Base-by-base conservation (phyloP, 2,797 vertebrate genomes). In the Nothura maculosa region DNA sequence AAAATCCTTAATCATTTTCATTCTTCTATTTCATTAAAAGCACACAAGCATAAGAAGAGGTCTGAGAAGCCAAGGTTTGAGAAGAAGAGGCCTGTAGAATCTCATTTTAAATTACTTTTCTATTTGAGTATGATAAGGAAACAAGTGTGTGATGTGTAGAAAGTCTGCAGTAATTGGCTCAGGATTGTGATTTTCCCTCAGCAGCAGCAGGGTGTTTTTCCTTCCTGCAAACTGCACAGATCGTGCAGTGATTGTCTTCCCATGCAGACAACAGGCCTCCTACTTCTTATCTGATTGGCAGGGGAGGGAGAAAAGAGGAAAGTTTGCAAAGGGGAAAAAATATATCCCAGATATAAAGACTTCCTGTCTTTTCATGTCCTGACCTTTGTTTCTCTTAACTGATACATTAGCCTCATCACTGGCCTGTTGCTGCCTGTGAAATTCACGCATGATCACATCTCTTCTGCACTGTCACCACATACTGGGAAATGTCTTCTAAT, bases 361-460 rank as follows among this genome's bases (percentile, higher is more conserved):
- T 87, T 86, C 43, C 19, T 74, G 24, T 67, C 19, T 14, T 67
- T 81, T 77, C 43, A 42, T 57, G 24, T 10, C 25, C 3, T 52
- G 68, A 73, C 28, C 43, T 67, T 81, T 80, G 6, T 79, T 83
- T 68, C 48, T 47, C 36, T 81, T 80, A 52, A 42, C 42, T 79
- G 47, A 17, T 67, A 7, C 42, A 8, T 38, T 0, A 0, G n/a
- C 64, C 32, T 24, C 40, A 22, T 25, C 25, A 8, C 10, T 64
- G 75, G 48, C 47, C 40, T 57, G 7, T 70, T 54, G 40, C 42
- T 64, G 5, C 21, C 38, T 19, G 15, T 43, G 34, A 20, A 81
- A 32, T 34, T 77, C 45, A 30, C 27, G 42, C 9, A 4, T 25
- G 75, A 36, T 34, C 68, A 40, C 61, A 60, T 27, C 13, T 72